Evolutionary conservation across 2,888 invertebrate genomes (phyloP).

Genomic region (Altica lythri): DNA sequence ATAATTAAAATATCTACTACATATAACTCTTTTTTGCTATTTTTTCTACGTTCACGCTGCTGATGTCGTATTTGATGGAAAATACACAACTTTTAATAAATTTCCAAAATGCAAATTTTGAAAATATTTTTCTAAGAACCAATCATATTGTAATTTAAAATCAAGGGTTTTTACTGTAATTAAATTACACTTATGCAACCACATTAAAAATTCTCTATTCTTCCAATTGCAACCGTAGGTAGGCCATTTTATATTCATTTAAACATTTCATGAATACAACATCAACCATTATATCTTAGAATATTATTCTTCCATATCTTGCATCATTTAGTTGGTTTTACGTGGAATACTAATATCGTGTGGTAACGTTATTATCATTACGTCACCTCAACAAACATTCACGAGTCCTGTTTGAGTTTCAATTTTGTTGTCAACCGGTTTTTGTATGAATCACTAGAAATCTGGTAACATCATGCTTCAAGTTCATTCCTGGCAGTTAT

Average conservation of each 20-base stretch:
- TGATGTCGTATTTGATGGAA: no score
- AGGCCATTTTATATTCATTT: background rate
- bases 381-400: slow-evolving; percentile 10
- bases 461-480: background rate
- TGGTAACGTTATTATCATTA: slow-evolving; percentile 13
- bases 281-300: background rate
- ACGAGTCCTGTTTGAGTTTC: background rate
- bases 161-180: background rate
- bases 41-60: no score
- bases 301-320: slow-evolving; percentile 1
- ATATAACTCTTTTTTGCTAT: no score
- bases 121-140: no score
- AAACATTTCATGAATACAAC: background rate
- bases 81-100: no score
- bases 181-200: background rate
- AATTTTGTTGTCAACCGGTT: slow-evolving; percentile 11
- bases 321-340: slow-evolving; percentile 11
- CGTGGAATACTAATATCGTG: slow-evolving; percentile 11
- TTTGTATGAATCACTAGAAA: background rate
- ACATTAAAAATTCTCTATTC: background rate
- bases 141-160: background rate
- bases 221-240: slow-evolving; percentile 1
- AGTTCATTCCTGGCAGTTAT: no score
- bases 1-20: no score
- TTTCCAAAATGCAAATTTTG: no score